Conservation (phyloP, 2,113 vertebrate genomes). For the Lampris megalopsis region DNA sequence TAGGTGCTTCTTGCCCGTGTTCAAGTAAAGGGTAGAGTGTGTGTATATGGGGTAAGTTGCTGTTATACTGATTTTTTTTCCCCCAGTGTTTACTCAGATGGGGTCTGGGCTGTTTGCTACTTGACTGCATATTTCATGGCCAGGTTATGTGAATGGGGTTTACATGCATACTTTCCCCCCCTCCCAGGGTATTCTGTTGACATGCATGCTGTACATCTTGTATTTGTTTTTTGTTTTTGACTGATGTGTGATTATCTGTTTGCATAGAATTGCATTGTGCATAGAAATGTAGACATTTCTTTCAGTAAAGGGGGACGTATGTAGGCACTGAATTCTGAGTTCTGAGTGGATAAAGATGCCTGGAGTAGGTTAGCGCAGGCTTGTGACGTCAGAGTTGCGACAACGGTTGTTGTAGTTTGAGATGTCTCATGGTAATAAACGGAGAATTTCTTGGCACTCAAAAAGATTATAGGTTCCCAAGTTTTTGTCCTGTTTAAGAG, state of each 20-base stretch:
- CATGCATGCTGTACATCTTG: neutral
- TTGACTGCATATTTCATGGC: neutral
- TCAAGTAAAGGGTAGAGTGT: neutral
- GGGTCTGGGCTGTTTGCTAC: neutral
- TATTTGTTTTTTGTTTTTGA: neutral
- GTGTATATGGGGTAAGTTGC: neutral
- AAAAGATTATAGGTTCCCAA: too few relatives aligned
- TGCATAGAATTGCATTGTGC: neutral
- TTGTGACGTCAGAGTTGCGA: too few relatives aligned
- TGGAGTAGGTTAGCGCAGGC: too few relatives aligned
- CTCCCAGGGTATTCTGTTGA: neutral
- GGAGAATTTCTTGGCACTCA: too few relatives aligned
- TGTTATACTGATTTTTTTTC: neutral
- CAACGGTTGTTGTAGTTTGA: too few relatives aligned
- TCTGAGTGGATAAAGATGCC: too few relatives aligned
- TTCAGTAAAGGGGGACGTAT: neutral
- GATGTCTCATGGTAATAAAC: too few relatives aligned
- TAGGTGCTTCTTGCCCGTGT: neutral
- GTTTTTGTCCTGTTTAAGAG: too few relatives aligned
- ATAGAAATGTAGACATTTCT: constrained; percentile 4
- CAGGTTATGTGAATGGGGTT: neutral
- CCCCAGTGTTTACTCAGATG: neutral
- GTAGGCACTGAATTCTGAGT: constrained; percentile 2
- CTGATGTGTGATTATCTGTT: neutral
- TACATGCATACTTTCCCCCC: neutral